Evolutionary conservation across 2,888 invertebrate species (phyloP), one percentile per base, ranked within the genome.

Genomic region (Trisateles emortualis): DNA sequence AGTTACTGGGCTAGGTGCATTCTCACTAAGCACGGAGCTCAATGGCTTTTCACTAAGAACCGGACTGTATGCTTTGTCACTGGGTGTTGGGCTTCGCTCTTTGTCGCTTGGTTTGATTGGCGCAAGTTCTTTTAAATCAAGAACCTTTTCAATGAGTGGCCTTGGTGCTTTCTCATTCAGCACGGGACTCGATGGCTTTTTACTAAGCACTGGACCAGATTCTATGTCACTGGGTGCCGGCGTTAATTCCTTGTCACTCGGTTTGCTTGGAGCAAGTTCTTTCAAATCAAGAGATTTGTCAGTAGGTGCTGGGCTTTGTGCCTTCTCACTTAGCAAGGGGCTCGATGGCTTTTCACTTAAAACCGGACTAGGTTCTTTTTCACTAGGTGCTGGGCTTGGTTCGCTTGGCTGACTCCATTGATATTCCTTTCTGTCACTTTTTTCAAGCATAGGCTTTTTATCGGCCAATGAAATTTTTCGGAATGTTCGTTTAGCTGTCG

Each of bases 381-480:
- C 39, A 5, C 51, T 59, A 39, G 19, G 10, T 10, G 9, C 41
- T 2, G 19, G 19, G 19, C 19, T 19, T 19, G 19, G 19, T 5
- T 19, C 5, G 19, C 3, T 5, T 19, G 19, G 3, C 5, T 19
- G 19, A 19, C 19, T 44, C 13, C 2, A 11, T 11, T 32, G 2
- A 32, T 13, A 3, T 3, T 19, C 19, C 19, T 19, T 19, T 16
- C 1, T 16, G 3, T 35, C 36, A n/a, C 13, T 19, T n/a, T 52
- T 38, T 8, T 41, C 59, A 6, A 0, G 54, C 1, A 40, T 61
- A 6, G 61, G 64, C 14, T 35, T 52, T 11, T 16, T 24, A n/a
- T 64, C 42, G 10, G 64, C 24, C 10, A 64, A 17, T 0, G 43
- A 39, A 0, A 61, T 45, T 2, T 59, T 64, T 42, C 52, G 48